Base-by-base conservation (phyloP, 2,888 invertebrate species). In the Phengaris alcon region DNA sequence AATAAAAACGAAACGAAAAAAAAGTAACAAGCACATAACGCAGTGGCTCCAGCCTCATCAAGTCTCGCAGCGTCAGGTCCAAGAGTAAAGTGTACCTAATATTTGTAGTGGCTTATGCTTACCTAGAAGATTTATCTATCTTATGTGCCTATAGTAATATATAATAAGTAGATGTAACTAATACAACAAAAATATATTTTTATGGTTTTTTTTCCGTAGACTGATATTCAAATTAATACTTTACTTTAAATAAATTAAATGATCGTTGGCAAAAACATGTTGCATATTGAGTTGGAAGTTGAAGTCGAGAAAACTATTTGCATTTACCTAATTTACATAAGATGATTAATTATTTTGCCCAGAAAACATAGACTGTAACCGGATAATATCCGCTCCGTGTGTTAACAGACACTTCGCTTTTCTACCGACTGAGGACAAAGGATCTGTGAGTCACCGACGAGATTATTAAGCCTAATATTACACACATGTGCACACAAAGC, bases 401-500 rank as follows among this genome's bases (percentile, higher is more conserved):
- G 75, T 74, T 22, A 22, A 0, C 22, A 22, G 22, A 0, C 73
- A 76, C 81, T 82, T 79, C 75, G 79, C 82, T 82, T 84, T 82
- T 82, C 79, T 80, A 79, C 80, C 78, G 78, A 80, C 76, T 74
- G 82, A 82, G 82, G 85, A 90, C 90, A 91, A 91, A 90, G 90
- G 80, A 82, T 79, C 68, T 76, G 73, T 90, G 91, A 90, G 82
- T 91, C 92, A 91, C 80, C 86, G 85, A 81, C 84, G 77, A 87
- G 84, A 89, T 87, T 88, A 87, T 86, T 86, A 85, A 83, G 82
- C 84, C 86, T 87, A 88, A 88, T 87, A 86, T 85, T 83, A 85
- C 80, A 84, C 86, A 84, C 79, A 81, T 81, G 82, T 80, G 80
- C 80, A 78, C 79, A 80, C 82, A 80, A 81, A 80, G 80, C 80